Conservation (phyloP, 2,888 invertebrate genomes). For the Dyspetes luteomarginatus region DNA sequence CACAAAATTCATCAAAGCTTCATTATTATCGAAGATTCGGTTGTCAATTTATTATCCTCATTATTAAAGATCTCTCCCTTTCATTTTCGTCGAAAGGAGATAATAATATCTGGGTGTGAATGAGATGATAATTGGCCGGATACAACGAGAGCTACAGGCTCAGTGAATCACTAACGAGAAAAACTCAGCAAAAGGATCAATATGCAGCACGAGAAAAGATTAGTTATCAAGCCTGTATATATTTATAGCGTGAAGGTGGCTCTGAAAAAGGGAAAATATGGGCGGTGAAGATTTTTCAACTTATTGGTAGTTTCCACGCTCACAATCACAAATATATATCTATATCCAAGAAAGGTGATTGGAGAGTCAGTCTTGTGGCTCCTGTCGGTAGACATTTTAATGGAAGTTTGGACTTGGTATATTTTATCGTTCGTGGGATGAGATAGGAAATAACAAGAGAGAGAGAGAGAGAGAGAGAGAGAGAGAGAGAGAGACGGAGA, state of each 20-base stretch:
- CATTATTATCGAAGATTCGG: neutral
- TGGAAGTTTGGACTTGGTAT: conserved; percentile 82
- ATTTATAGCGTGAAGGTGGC: conserved; percentile 26
- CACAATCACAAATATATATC: conserved; percentile 34
- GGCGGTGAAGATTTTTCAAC: conserved; percentile 34
- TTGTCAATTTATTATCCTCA: conserved; percentile 1
- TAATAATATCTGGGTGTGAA: neutral
- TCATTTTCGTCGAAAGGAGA: neutral
- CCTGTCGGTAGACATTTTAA: conserved; percentile 81
- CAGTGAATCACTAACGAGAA: conserved; percentile 9
- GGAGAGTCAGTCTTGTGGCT: conserved; percentile 65
- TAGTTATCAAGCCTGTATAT: conserved; percentile 26
- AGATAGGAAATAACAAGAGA: conserved; percentile 20
- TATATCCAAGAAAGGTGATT: conserved; percentile 44
- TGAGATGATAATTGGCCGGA: conserved; percentile 20
- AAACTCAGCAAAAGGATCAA: conserved; percentile 18
- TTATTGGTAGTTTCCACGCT: conserved; percentile 13
- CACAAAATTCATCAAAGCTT: neutral
- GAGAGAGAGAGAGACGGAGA: conserved; percentile 49
- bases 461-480: conserved; percentile 44
- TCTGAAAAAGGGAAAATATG: conserved; percentile 32
- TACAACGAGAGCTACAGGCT: no score
- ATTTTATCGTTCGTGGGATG: conserved; percentile 73
- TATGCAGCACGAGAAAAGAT: conserved; percentile 32
- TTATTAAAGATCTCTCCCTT: neutral